Conservation (phyloP, 2,888 invertebrate genomes). For the Mycogona germanica region DNA sequence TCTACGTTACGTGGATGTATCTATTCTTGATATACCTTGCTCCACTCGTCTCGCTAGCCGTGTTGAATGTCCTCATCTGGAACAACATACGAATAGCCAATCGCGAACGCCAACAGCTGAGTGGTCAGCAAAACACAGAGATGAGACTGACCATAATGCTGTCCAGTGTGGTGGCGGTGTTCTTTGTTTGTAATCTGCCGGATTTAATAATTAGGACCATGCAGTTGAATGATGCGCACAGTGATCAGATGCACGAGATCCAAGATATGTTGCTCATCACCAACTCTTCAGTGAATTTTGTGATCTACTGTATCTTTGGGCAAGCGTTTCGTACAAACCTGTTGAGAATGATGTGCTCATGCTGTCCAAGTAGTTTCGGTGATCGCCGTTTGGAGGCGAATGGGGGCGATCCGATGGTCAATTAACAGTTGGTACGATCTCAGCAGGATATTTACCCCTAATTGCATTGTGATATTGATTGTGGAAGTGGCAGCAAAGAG, state of each 20-base stretch:
- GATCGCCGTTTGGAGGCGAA: too few relatives aligned
- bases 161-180: slow-evolving; percentile 84
- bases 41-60: slow-evolving; percentile 76
- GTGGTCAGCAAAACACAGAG: slow-evolving; percentile 79
- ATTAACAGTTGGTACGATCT: too few relatives aligned
- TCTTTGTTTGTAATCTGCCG: slow-evolving; percentile 80
- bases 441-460: too few relatives aligned
- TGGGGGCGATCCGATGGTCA: too few relatives aligned
- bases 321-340: slow-evolving; percentile 89
- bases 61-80: slow-evolving; percentile 84
- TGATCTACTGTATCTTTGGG: slow-evolving; percentile 95
- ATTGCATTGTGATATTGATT: too few relatives aligned
- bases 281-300: slow-evolving; percentile 94
- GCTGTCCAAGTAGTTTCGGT: too few relatives aligned
- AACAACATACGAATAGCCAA: slow-evolving; percentile 79
- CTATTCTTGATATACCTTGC: slow-evolving; percentile 86
- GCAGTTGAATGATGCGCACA: slow-evolving; percentile 59
- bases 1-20: slow-evolving; percentile 92
- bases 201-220: slow-evolving; percentile 75
- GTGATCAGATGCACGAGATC: slow-evolving; percentile 43
- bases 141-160: slow-evolving; percentile 92
- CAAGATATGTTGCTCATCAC: slow-evolving; percentile 82
- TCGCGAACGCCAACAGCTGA: slow-evolving; percentile 75
- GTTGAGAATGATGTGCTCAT: slow-evolving; percentile 38
- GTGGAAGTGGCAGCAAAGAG: too few relatives aligned